Base-by-base conservation (phyloP, 1,140 invertebrate species). In the Dryas iulia region DNA sequence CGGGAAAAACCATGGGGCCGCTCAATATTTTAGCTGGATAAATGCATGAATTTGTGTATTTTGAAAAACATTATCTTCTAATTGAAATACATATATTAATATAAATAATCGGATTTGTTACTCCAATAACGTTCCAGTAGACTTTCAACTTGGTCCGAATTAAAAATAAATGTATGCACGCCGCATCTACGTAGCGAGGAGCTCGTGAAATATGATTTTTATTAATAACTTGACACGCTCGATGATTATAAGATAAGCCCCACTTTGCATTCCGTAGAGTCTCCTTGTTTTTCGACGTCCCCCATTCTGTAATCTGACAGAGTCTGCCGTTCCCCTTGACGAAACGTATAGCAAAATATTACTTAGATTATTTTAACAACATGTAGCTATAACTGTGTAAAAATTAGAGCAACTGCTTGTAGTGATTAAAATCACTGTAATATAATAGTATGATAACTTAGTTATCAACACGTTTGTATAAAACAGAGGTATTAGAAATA, bases 241-340 rank as follows among this genome's bases (percentile, higher is more conserved):
- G 87, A 91, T 91, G 89, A 90, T 91, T 90, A 91, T 89, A 83
- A 90, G 89, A 91, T 91, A 90, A 90, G 89, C 86, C 83, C 86
- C 87, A 89, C 83, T 91, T 91, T 91, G 84, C 89, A 91, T 91
- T 90, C 87, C 87, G 78, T 60, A 71, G 82, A 81, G 82, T 78
- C 81, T 77, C 72, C 81, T 77, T 84, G 87, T 89, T 86, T 86
- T 87, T 80, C 80, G 81, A 76, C 81, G 78, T 74, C 79, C 73
- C 80, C 75, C 67, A 66, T 64, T 56, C 72, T 71, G 80, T 87
- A 87, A 87, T 87, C 83, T 83, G 81, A 72, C 69, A 74, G 81
- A 79, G 78, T 78, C 78, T 77, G 80, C 73, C 35, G 57, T 57
- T 71, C 66, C 66, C 66, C 56, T 62, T 54, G 59, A 67, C 66